Conservation (phyloP, 2,113 vertebrate species). For the Pampusana beccarii region DNA sequence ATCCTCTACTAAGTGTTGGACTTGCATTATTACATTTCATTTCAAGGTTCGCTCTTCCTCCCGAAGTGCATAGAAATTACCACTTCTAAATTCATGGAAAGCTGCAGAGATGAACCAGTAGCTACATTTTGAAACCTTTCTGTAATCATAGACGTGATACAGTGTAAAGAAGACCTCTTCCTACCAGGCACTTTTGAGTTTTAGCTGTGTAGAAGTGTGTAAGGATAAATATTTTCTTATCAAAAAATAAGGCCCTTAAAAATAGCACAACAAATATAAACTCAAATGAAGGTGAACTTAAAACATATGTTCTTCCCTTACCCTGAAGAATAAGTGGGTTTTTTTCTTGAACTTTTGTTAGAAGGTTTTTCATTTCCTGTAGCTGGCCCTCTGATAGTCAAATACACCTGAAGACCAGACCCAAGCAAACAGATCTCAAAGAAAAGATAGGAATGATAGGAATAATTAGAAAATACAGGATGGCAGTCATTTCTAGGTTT, state of each 20-base stretch:
- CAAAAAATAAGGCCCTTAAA: not conserved
- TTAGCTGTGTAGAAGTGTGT: not conserved
- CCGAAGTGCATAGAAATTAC: not conserved
- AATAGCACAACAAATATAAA: not conserved
- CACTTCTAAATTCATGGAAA: not conserved
- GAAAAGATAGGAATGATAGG: not conserved
- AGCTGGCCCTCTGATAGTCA: not conserved
- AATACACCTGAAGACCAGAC: not conserved
- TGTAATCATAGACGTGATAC: not conserved
- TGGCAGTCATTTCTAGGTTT: not conserved
- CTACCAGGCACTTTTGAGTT: not conserved
- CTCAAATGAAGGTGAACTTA: not conserved
- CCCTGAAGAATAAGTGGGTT: not conserved
- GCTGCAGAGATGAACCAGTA: not conserved
- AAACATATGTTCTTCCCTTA: not conserved
- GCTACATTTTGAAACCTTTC: not conserved
- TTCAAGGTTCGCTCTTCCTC: not conserved
- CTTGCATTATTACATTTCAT: not conserved
- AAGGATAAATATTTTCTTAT: not conserved
- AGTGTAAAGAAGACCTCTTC: not conserved
- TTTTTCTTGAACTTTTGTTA: not conserved
- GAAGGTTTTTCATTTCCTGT: not conserved
- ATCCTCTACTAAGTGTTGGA: not conserved
- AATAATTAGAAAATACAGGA: not conserved
- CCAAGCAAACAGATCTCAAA: not conserved